A percentile compares a stretch with the other conserved stretches of the same genome.
phyloP scores from a whole-genome alignment of 92 coral and sea anemone genomes.

The Palythoa heliodiscus region DNA sequence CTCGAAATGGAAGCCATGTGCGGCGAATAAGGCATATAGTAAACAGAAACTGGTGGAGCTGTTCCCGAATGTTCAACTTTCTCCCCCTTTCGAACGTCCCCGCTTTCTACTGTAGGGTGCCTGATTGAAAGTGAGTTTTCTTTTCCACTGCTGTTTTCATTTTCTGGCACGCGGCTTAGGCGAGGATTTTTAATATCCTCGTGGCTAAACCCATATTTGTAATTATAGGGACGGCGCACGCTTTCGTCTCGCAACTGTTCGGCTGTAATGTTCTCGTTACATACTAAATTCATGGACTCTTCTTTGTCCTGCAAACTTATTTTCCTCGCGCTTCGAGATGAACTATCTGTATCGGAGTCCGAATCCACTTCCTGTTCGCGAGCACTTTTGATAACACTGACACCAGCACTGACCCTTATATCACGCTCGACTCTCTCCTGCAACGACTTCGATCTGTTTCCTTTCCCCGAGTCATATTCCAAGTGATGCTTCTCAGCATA shows the following conservation, averaged over 20 bases:
- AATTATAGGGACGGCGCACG: constrained; percentile 52
- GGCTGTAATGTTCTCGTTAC: constrained; percentile 72
- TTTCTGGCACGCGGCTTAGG: constrained; percentile 44
- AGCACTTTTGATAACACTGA: constrained; percentile 71
- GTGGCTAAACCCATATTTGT: constrained; percentile 60
- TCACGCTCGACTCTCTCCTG: constrained; percentile 41
- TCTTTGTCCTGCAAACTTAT: constrained; percentile 55
- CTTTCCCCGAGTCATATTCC: constrained; percentile 25
- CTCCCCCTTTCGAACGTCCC: constrained; percentile 8
- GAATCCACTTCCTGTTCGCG: constrained; percentile 65
- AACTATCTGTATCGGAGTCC: constrained; percentile 70
- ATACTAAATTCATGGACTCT: constrained; percentile 61
- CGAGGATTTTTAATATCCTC: constrained; percentile 57
- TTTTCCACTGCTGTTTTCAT: constrained; percentile 63
- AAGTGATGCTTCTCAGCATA: constrained; percentile 22
- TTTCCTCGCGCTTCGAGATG: constrained; percentile 60
- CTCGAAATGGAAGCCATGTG: constrained; percentile 45
- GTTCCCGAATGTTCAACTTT: constrained; percentile 21
- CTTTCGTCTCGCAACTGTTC: constrained; percentile 53
- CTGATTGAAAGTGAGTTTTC: constrained; percentile 17
- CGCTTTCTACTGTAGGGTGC: constrained; percentile 18
- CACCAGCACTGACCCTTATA: constrained; percentile 61
- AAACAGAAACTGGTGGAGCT: constrained; percentile 32
- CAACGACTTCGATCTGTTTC: constrained; percentile 32
- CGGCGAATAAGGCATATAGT: constrained; percentile 34